Conservation (phyloP, 2,113 vertebrate species). For the Vanacampus margaritifer region DNA sequence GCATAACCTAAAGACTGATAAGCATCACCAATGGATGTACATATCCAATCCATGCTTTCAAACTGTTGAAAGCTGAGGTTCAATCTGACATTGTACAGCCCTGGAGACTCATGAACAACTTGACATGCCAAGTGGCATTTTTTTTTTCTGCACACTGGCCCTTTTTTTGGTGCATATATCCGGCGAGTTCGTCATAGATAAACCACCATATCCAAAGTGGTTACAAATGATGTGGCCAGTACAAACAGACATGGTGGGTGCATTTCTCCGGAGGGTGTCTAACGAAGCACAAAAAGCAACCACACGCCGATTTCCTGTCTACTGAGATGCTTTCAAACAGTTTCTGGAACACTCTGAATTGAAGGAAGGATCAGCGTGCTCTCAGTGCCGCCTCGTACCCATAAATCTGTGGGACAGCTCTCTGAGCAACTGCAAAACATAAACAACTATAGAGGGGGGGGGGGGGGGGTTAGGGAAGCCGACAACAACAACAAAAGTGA, state of each 20-base stretch:
- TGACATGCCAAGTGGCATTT: neutral
- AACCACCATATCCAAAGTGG: neutral
- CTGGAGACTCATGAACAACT: neutral
- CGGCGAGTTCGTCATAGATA: neutral
- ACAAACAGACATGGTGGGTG: constrained; percentile 2
- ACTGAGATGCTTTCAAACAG: constrained; percentile 1
- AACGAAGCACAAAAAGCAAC: too few species aligned
- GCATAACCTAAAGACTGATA: neutral
- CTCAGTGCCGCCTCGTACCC: neutral
- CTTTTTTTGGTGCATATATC: constrained; percentile 3
- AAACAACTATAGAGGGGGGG: neutral
- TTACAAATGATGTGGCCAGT: neutral
- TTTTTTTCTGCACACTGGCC: neutral
- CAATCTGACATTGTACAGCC: neutral
- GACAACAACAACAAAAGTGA: neutral
- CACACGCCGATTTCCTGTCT: neutral
- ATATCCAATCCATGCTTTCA: neutral
- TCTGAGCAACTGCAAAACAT: constrained; percentile 10
- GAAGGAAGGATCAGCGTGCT: neutral
- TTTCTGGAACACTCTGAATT: constrained; percentile 1
- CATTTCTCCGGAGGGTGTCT: neutral
- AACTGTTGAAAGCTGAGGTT: neutral
- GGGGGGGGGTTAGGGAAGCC: too few species aligned
- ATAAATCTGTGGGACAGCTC: constrained; percentile 4
- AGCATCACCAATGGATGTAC: neutral